Conservation (phyloP, 2,113 vertebrate species). For the Saccopteryx leptura region DNA sequence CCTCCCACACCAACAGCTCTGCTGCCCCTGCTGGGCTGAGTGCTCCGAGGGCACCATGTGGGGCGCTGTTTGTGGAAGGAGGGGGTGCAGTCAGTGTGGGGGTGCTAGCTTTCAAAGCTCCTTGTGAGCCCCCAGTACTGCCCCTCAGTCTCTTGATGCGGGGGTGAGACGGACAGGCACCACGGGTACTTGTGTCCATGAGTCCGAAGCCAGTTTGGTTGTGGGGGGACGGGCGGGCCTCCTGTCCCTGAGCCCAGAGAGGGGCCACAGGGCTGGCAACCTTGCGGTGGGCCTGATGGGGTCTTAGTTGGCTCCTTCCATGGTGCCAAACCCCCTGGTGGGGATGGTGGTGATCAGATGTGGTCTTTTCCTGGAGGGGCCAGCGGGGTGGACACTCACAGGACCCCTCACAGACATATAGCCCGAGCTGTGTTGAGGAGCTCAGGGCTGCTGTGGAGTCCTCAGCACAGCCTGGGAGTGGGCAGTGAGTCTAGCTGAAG, state of each 20-base stretch:
- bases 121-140: rapidly evolving
- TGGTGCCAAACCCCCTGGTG: not conserved
- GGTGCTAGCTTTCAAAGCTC: not conserved
- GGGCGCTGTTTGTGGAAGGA: not conserved
- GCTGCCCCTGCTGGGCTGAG: rapidly evolving
- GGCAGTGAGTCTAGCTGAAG: not conserved
- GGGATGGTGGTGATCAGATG: not conserved
- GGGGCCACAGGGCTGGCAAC: not conserved
- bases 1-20: not conserved
- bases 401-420: rapidly evolving
- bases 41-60: not conserved
- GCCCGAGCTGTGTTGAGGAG: not conserved
- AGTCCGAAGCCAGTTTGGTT: not conserved
- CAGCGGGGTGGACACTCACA: not conserved
- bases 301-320: not conserved
- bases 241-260: not conserved
- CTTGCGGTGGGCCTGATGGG: not conserved
- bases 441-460: rapidly evolving
- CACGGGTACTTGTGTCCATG: not conserved
- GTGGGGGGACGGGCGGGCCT: rapidly evolving
- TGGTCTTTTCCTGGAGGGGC: not conserved
- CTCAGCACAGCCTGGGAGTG: not conserved
- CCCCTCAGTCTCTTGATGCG: not conserved
- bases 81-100: not conserved
- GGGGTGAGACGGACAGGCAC: not conserved